A percentile compares a stretch with the other conserved stretches of the same genome.
phyloP scores from a whole-genome alignment of 2,113 vertebrate genomes.

The Spermophilus dauricus region DNA sequence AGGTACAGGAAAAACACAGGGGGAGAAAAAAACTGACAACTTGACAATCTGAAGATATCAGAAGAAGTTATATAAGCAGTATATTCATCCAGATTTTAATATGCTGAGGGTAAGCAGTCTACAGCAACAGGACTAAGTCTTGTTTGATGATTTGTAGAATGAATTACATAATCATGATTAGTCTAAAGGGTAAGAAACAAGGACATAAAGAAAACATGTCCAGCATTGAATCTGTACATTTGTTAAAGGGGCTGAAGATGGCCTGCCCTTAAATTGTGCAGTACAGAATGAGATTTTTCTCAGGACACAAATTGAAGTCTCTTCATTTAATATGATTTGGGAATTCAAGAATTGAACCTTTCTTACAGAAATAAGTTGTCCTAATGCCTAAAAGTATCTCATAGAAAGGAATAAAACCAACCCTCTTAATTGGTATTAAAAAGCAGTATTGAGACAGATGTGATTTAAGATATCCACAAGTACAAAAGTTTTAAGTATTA shows the following conservation, averaged over 20 bases:
- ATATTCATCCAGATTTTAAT: conserved; percentile 52
- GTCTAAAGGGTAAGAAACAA: conserved; percentile 44
- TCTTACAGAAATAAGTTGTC: conserved; percentile 55
- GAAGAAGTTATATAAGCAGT: conserved; percentile 27
- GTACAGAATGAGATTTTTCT: conserved; percentile 59
- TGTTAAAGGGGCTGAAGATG: conserved; percentile 63
- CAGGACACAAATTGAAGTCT: conserved; percentile 34
- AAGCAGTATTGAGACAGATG: conserved; percentile 29
- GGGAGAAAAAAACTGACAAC: not conserved
- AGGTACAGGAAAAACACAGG: conserved; percentile 15
- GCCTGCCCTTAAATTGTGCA: conserved; percentile 22
- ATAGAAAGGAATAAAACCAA: conserved; percentile 66
- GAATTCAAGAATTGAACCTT: conserved; percentile 60
- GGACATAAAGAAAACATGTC: conserved; percentile 58
- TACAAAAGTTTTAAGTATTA: conserved; percentile 45
- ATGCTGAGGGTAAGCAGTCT: conserved; percentile 50
- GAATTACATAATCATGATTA: conserved; percentile 46
- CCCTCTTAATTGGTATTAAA: conserved; percentile 63
- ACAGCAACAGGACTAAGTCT: conserved; percentile 45
- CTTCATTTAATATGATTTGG: conserved; percentile 50
- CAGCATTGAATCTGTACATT: conserved; percentile 67
- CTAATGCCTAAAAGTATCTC: conserved; percentile 57
- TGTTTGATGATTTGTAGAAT: conserved; percentile 45
- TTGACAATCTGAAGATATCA: conserved; percentile 35
- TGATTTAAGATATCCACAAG: conserved; percentile 52